These are phyloP conservation scores for Manacus vitellinus DNA, from an alignment of 2,113 vertebrate genomes.

Conservation along the genomic window DNA sequence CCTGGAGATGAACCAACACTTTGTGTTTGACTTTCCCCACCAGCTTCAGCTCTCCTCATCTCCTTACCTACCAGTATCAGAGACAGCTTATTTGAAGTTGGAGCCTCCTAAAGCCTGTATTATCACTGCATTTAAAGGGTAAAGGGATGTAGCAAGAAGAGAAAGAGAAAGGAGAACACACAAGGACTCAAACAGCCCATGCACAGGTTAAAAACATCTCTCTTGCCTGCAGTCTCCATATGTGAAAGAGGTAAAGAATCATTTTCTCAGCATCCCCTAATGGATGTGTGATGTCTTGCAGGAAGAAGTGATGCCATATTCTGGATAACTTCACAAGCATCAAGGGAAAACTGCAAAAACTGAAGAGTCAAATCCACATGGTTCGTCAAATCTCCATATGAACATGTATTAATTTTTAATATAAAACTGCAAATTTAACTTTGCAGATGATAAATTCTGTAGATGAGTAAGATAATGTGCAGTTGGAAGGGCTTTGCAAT, in stretches of 20 bases:
- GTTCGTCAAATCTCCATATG: neutral
- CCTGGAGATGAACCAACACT: slow-evolving; percentile 65
- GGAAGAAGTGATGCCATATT: neutral
- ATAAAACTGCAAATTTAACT: neutral
- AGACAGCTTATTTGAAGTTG: neutral
- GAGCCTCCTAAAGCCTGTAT: neutral
- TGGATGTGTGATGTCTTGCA: neutral
- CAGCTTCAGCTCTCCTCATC: slow-evolving; percentile 21
- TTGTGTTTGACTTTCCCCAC: slow-evolving; percentile 51
- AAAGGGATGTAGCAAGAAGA: neutral
- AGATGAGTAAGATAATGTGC: neutral
- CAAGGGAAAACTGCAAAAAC: neutral
- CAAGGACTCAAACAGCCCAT: neutral
- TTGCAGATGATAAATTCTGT: neutral
- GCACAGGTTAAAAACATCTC: neutral
- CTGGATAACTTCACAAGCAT: neutral
- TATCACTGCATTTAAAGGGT: neutral
- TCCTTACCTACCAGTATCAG: neutral
- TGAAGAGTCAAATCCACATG: neutral
- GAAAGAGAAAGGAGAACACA: neutral
- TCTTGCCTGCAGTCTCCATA: neutral
- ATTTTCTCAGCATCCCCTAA: neutral
- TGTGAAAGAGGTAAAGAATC: neutral
- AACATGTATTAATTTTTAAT: neutral
- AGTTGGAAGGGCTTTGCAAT: neutral